Evolutionary conservation across 1,140 invertebrate genomes (phyloP), one percentile per base, ranked within the genome.

Genomic region (Aethina tumida): DNA sequence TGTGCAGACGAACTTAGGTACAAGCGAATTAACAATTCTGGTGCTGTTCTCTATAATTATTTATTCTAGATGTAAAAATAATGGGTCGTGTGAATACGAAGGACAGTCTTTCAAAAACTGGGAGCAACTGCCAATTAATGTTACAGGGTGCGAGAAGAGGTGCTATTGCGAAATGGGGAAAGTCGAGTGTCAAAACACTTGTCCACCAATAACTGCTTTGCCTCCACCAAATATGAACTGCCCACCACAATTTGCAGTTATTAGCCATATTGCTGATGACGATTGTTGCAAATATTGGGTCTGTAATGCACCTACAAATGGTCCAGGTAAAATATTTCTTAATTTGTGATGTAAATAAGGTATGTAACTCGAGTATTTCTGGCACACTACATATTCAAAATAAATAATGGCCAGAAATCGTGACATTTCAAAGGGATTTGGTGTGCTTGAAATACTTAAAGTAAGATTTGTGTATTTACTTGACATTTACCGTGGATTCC

Each of bases 111-210:
- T 71, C 53, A 60, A 68, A 17, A 72, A 73, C 44, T 72, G 67
- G 66, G 66, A 63, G 36, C 52, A 59, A 44, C 53, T 73, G 33
- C 70, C 70, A 58, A 30, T 63, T 56, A 68, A 83, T 62, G 49
- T 81, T 12, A 74, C 73, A 30, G 84, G 86, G 29, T 94, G 89
- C 56, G 83, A 89, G 34, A 75, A 84, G 41, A 68, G 77, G 49
- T 94, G 89, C 61, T 86, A 77, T 58, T 93, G 89, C 52, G 82
- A 89, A 55, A 79, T 81, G 58, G 87, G 88, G 15, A 83, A 84
- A 43, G 69, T 93, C 4, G 81, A 85, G 28, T 94, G 90, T 53
- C 75, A 83, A 41, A 71, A 76, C 3, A 70, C 75, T 10, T 94
- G 90, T 66, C 73, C 79, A 2, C 76, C 79, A 0, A 70, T 92